Evolutionary conservation across 2,797 vertebrate species (phyloP).

Genomic region (Muscicapa striata): DNA sequence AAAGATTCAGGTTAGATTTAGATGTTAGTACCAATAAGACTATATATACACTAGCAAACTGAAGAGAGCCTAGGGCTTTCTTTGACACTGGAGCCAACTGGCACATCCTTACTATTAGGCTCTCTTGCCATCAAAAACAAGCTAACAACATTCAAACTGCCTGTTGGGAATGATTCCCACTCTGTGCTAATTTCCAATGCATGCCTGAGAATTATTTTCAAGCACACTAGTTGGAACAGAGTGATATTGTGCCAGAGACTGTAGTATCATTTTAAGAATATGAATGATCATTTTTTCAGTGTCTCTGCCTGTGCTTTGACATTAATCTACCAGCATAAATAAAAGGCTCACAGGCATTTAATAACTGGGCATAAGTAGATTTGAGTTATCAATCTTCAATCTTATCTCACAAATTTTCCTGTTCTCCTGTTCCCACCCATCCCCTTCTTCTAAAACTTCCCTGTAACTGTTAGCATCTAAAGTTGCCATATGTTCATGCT

Average conservation of each 20-base stretch:
- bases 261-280: background rate
- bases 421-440: background rate
- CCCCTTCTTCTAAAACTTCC: background rate
- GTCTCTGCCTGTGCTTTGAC: background rate
- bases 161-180: conserved; percentile 35
- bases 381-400: background rate
- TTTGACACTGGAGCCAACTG: conserved; percentile 40
- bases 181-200: conserved; percentile 25
- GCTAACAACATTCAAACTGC: conserved; percentile 22
- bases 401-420: background rate
- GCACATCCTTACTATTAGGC: conserved; percentile 27
- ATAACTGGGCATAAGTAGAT: background rate
- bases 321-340: background rate
- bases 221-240: background rate
- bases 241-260: background rate
- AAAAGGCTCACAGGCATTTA: background rate
- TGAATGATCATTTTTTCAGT: background rate
- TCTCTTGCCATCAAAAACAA: conserved; percentile 47
- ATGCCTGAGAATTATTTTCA: conserved; percentile 12
- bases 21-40: background rate
- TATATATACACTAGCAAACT: background rate
- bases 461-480: background rate
- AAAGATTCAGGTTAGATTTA: background rate
- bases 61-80: conserved; percentile 13
- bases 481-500: background rate